These are phyloP conservation scores for Archegozetes longisetosus DNA, from an alignment of 1,140 invertebrate species.

Conservation along the genomic window DNA sequence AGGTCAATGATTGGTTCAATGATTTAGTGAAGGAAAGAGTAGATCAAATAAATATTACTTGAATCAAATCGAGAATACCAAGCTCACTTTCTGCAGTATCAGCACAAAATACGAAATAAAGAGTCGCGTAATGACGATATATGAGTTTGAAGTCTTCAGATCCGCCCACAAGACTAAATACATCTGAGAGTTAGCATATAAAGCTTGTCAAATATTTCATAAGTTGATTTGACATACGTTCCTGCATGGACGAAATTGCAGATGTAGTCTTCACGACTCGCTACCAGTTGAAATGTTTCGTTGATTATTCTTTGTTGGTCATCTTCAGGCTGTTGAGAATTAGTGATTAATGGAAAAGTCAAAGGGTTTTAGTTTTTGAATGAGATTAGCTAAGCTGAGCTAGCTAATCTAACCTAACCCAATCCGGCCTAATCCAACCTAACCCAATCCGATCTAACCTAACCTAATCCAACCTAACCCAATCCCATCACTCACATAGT, in stretches of 20 bases:
- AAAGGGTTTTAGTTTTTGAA: conserved; percentile 5
- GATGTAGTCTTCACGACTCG: conserved; percentile 92
- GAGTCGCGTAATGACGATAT: conserved; percentile 94
- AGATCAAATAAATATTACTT: too few species aligned
- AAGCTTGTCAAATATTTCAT: background rate
- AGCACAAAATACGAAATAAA: conserved; percentile 99
- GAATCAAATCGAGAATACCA: conserved; percentile 95
- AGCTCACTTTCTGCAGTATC: conserved; percentile 98
- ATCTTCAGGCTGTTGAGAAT: conserved; percentile 88
- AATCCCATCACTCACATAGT: conserved; percentile 55
- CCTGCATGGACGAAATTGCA: conserved; percentile 99
- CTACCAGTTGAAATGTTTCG: conserved; percentile 96
- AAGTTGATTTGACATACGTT: conserved; percentile 40
- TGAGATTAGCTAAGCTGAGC: conserved; percentile 5
- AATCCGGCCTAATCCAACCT: background rate
- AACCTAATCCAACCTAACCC: background rate
- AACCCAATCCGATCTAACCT: background rate
- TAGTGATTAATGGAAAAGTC: too few species aligned
- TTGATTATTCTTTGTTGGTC: conserved; percentile 98
- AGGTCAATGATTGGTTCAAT: too few species aligned
- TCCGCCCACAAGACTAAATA: conserved; percentile 70
- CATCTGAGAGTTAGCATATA: background rate
- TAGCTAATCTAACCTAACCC: background rate
- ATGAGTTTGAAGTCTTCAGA: conserved; percentile 90
- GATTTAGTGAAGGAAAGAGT: too few species aligned